These are phyloP conservation scores for Macrophya alboannulata DNA, from an alignment of 2,888 invertebrate species.

Conservation along the genomic window DNA sequence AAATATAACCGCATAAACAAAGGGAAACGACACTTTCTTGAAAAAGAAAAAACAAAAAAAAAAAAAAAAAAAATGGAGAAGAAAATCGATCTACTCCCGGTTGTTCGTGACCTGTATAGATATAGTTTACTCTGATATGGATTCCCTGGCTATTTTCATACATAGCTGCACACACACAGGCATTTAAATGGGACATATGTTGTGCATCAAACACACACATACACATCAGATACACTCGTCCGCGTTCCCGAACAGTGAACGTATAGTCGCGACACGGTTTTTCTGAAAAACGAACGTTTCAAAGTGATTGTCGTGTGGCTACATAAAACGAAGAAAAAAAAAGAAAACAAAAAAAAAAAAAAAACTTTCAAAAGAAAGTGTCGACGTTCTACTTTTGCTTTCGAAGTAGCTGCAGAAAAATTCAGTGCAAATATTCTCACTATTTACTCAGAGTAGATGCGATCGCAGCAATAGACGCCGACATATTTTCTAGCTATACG, in stretches of 20 bases:
- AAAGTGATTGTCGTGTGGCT: not conserved
- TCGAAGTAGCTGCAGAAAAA: constrained; percentile 5
- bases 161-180: not conserved
- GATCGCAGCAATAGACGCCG: not conserved
- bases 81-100: constrained; percentile 2
- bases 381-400: constrained; percentile 37
- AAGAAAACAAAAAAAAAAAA: not conserved
- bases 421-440: not conserved
- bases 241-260: not conserved
- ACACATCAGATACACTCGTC: not conserved
- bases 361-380: not conserved
- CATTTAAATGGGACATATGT: not conserved
- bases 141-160: constrained; percentile 29
- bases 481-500: not conserved
- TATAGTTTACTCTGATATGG: not conserved
- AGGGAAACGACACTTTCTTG: not conserved
- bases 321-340: not conserved
- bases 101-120: constrained; percentile 30
- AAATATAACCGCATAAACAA: constrained; percentile 21
- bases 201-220: not conserved
- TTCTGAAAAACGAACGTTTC: constrained; percentile 14
- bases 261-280: not conserved
- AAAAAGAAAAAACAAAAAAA: not conserved
- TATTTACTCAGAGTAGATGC: constrained; percentile 3
- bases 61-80: not conserved